Percentiles rank a stretch among this genome's conserved stretches.
Evolutionary conservation across 2,888 invertebrate genomes (phyloP).

Genomic region (Eremobia ochroleuca): DNA sequence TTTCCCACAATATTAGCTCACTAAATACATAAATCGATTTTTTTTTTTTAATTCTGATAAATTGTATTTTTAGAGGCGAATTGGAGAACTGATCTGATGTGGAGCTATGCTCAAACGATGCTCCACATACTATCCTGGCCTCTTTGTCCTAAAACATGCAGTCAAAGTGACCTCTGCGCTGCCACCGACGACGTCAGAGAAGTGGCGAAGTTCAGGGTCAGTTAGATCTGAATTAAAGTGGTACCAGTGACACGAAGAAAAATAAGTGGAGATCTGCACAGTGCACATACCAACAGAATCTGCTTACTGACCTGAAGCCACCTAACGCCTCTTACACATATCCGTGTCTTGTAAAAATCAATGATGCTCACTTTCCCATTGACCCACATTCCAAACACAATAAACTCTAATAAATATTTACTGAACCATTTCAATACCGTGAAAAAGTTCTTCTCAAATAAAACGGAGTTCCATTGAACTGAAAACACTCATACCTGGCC

Average conservation of each 20-base stretch:
- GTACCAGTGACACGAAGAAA: no score
- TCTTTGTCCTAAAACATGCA: no score
- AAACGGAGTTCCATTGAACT: constrained; percentile 59
- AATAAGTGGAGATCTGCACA: neutral
- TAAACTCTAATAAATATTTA: constrained; percentile 48
- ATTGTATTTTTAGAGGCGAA: no score
- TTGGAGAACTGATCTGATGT: neutral
- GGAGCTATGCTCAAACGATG: no score
- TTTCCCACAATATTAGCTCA: neutral
- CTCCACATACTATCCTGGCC: no score
- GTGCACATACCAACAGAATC: neutral
- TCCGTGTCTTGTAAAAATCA: neutral
- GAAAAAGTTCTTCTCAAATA: constrained; percentile 55
- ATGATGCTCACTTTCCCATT: neutral
- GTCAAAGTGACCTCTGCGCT: no score
- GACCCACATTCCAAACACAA: constrained; percentile 11
- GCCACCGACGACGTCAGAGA: no score
- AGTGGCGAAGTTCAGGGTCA: no score
- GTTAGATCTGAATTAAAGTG: no score
- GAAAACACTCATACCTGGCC: constrained; percentile 58
- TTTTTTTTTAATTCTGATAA: neutral
- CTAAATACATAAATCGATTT: neutral
- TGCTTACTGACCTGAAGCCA: neutral
- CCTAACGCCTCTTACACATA: neutral
- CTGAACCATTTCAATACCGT: constrained; percentile 46